Percentiles rank a stretch among this genome's conserved stretches.
Evolutionary conservation across 2,888 invertebrate species (phyloP).

Genomic region (Lasiommata megera): DNA sequence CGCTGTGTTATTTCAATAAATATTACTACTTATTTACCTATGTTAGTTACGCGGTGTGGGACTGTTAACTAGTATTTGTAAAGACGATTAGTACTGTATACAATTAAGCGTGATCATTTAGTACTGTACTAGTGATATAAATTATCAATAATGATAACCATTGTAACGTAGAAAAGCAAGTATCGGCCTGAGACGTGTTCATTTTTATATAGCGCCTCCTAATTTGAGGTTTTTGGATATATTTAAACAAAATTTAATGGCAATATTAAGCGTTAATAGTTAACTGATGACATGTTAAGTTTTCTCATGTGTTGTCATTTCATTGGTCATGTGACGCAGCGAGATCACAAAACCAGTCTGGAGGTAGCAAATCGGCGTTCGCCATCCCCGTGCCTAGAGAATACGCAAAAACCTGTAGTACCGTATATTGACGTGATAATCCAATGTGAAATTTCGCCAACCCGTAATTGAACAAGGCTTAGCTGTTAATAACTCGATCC

Average conservation of each 20-base stretch:
- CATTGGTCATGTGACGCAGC: constrained; percentile 18
- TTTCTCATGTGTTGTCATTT: constrained; percentile 34
- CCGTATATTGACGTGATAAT: too few species aligned
- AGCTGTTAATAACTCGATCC: too few species aligned
- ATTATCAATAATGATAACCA: not conserved
- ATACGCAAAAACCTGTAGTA: too few species aligned
- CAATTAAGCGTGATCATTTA: not conserved
- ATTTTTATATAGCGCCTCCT: constrained; percentile 40
- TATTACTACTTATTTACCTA: too few species aligned
- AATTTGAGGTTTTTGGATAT: constrained; percentile 36
- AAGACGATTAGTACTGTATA: too few species aligned
- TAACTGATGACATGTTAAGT: constrained; percentile 35
- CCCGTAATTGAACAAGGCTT: too few species aligned
- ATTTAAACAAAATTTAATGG: constrained; percentile 32
- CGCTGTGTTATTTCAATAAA: too few species aligned
- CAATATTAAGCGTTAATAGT: constrained; percentile 24
- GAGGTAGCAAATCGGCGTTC: too few species aligned
- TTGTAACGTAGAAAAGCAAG: not conserved
- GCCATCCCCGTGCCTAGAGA: too few species aligned
- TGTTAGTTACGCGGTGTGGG: not conserved
- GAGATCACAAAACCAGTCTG: not conserved
- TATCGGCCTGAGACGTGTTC: constrained; percentile 45
- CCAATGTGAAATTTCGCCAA: too few species aligned
- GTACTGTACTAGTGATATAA: not conserved
- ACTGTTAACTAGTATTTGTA: too few species aligned